Conservation (phyloP, 1,140 invertebrate genomes). For the Thrips palmi region DNA sequence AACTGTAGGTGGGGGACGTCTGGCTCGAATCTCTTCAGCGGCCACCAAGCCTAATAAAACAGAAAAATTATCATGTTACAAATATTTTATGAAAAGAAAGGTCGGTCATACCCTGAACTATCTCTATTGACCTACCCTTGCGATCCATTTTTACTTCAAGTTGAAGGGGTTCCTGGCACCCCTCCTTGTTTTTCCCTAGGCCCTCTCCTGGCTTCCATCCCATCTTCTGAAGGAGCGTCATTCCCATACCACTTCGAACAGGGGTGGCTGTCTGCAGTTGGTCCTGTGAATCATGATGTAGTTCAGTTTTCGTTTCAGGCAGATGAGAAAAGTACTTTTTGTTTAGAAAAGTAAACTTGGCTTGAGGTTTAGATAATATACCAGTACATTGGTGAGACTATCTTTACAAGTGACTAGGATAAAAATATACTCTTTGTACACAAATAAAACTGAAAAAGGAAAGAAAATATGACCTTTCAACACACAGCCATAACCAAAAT, state of each 20-base stretch:
- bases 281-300: no score
- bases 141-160: constrained; percentile 89
- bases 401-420: no score
- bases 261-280: constrained; percentile 68
- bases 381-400: no score
- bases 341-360: no score
- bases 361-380: no score
- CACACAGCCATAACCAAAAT: no score
- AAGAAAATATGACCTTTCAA: constrained; percentile 3
- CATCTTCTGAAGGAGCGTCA: constrained; percentile 94
- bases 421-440: no score
- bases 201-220: constrained; percentile 93
- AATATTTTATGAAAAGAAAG: constrained; percentile 14
- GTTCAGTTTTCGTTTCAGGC: no score
- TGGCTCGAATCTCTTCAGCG: constrained; percentile 20
- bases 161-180: constrained; percentile 67
- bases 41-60: constrained; percentile 13
- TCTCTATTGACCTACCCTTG: constrained; percentile 29
- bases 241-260: constrained; percentile 82
- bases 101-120: background rate
- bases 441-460: constrained; percentile 2
- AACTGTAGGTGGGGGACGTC: background rate
- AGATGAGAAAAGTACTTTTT: no score
- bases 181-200: constrained; percentile 85
- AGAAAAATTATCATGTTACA: constrained; percentile 1